Evolutionary conservation across 2,797 vertebrate genomes (phyloP).

Genomic region (Perodicticus potto): DNA sequence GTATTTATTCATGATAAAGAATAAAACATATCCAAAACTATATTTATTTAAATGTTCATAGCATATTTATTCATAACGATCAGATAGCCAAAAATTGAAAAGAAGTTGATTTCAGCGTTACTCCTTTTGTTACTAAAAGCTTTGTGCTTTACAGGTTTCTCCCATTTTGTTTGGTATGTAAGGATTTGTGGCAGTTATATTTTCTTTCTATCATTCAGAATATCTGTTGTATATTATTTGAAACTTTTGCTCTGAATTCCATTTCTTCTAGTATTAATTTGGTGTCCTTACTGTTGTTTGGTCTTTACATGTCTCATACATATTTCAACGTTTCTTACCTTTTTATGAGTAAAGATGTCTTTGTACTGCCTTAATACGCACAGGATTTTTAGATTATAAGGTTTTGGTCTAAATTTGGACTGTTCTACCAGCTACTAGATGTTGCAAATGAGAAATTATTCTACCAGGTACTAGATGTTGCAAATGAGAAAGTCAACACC

Average conservation of each 20-base stretch:
- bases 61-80: neutral
- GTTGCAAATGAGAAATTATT: no score
- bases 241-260: neutral
- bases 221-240: neutral
- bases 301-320: neutral
- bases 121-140: neutral
- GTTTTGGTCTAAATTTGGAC: neutral
- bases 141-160: neutral
- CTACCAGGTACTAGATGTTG: neutral
- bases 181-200: neutral
- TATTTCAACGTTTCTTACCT: neutral
- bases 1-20: neutral
- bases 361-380: neutral
- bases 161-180: neutral
- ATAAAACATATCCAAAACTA: neutral
- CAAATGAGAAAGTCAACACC: neutral
- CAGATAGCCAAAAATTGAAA: neutral
- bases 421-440: no score
- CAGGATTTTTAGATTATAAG: neutral
- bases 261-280: constrained; percentile 4
- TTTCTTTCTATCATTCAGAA: neutral
- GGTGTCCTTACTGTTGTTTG: neutral
- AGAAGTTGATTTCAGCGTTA: neutral
- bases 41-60: neutral
- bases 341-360: neutral